phyloP scores from a whole-genome alignment of 1,140 invertebrate species.

The Cyclina sinensis region DNA sequence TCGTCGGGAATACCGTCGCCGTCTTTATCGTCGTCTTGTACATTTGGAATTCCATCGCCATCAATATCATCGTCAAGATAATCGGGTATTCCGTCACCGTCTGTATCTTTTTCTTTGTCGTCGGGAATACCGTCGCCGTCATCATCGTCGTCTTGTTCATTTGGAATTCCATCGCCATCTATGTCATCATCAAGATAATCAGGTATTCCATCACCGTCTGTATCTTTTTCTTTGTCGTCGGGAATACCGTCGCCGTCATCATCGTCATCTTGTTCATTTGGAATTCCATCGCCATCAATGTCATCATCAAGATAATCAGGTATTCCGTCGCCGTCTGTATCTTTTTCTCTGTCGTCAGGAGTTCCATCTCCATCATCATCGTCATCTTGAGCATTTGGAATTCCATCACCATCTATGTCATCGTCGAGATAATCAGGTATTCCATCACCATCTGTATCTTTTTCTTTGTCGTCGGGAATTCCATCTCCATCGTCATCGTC shows the following conservation, averaged over 20 bases:
- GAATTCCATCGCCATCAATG: slow-evolving; percentile 80
- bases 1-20: slow-evolving; percentile 82
- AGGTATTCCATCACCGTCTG: slow-evolving; percentile 81
- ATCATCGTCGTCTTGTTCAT: slow-evolving; percentile 80
- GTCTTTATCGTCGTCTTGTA: slow-evolving; percentile 76
- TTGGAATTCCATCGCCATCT: slow-evolving; percentile 81
- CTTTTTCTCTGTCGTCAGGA: slow-evolving; percentile 77
- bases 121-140: slow-evolving; percentile 84
- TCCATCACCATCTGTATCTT: slow-evolving; percentile 75
- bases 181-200: slow-evolving; percentile 78
- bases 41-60: slow-evolving; percentile 82
- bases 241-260: slow-evolving; percentile 80
- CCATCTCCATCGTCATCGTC: slow-evolving; percentile 77
- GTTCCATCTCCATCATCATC: slow-evolving; percentile 79
- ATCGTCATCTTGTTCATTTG: slow-evolving; percentile 75
- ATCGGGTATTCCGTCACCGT: slow-evolving; percentile 81
- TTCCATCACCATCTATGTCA: slow-evolving; percentile 78
- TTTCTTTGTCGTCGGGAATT: slow-evolving; percentile 74
- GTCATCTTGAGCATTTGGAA: slow-evolving; percentile 76
- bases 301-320: slow-evolving; percentile 78
- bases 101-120: slow-evolving; percentile 75
- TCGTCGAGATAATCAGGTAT: slow-evolving; percentile 74
- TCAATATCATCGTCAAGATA: slow-evolving; percentile 79
- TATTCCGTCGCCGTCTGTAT: slow-evolving; percentile 81
- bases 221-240: slow-evolving; percentile 76